These are phyloP conservation scores for Lepidonotus clava DNA, from an alignment of 2,888 invertebrate genomes.

Conservation along the genomic window DNA sequence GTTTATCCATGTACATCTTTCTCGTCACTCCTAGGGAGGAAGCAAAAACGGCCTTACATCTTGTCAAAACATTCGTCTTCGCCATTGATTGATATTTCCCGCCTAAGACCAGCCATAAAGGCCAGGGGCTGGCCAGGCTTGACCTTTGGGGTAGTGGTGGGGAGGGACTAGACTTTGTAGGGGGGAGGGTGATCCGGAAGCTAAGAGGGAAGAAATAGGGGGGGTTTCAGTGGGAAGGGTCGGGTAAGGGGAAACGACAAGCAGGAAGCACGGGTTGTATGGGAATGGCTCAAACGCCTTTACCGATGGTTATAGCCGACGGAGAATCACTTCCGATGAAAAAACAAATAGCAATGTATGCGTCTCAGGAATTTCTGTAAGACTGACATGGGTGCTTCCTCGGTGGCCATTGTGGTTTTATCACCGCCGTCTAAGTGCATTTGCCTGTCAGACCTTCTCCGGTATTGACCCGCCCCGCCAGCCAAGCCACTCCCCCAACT, in stretches of 20 bases:
- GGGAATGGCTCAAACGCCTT: not conserved
- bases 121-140: not conserved
- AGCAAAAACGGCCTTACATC: not conserved
- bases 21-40: not conserved
- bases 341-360: conserved; percentile 47
- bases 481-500: conserved; percentile 46
- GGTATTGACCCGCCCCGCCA: conserved; percentile 27
- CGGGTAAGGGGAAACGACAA: not conserved
- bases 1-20: not conserved
- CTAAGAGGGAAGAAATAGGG: not conserved
- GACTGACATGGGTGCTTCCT: conserved; percentile 42
- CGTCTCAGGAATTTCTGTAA: conserved; percentile 41
- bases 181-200: too few relatives aligned
- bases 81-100: conserved; percentile 17
- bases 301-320: not conserved
- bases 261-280: not conserved
- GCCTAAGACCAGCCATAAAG: not conserved
- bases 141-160: not conserved
- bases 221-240: not conserved
- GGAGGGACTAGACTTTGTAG: not conserved
- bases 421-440: conserved; percentile 49
- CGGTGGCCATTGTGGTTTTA: conserved; percentile 47
- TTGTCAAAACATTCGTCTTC: conserved; percentile 15
- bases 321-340: conserved; percentile 12
- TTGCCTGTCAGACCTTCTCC: conserved; percentile 48